Evolutionary conservation across 1,140 invertebrate genomes (phyloP), one percentile per base, ranked within the genome.

Genomic region (Atta texana): DNA sequence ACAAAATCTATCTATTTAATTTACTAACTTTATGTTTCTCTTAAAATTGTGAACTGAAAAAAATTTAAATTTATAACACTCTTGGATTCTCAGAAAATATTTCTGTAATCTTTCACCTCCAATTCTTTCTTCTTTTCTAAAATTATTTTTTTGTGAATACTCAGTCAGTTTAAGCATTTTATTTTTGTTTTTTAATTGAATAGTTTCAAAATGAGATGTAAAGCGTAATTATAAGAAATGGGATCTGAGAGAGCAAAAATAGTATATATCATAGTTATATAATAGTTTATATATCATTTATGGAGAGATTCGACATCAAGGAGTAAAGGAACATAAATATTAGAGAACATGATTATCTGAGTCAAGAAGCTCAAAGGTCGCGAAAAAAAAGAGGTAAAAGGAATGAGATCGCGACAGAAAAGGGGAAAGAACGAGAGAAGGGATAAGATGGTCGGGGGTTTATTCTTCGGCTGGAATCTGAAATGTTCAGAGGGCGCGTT

Each of bases 401-500:
- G 39, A 51, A 64, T 53, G 39, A n/a, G 6, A 51, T 21, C 8
- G 44, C n/a, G 3, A 28, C 24, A 51, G 61, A 8, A 71, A 55
- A 21, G 64, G 10, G 14, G 16, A 28, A 61, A 74, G 53, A 66
- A 34, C 1, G 61, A 63, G 28, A 14, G 49, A 57, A 10, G 28
- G 64, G 39, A 53, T 69, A n/a, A 69, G 31, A 34, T 28, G 68
- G 55, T 63, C 55, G 71, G 69, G 84, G 90, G 86, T 85, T 91
- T 89, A 91, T 87, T 91, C 91, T 89, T 84, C 63, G 80, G 76
- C 49, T 92, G 90, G 88, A 92, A 92, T 92, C 88, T 84, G 88
- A 90, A 89, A 89, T 89, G 88, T 89, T 87, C 75, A 81, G 81
- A 75, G 86, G 84, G 68, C 81, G 71, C 80, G 89, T 92, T 92